Conservation (phyloP, 2,888 invertebrate species). For the Diarsia brunnea region DNA sequence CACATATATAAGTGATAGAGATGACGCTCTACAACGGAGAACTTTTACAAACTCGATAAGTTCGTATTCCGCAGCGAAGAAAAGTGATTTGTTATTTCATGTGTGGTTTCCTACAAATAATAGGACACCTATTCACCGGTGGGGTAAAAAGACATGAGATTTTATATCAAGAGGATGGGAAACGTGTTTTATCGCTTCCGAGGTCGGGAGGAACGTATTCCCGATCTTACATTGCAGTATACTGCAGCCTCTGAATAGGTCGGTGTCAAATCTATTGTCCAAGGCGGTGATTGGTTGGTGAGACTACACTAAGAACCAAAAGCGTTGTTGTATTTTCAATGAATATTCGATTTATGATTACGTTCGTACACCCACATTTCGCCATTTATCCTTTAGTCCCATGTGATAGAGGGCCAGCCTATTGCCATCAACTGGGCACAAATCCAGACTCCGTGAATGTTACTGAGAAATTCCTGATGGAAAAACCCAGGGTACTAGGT, state of each 20-base stretch:
- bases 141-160: conserved; percentile 4
- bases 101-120: conserved; percentile 10
- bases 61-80: background rate
- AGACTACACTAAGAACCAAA: background rate
- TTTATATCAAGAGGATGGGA: conserved; percentile 3
- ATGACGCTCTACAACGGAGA: background rate
- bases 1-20: background rate
- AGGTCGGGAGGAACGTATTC: background rate
- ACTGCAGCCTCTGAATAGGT: background rate
- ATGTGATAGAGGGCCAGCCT: too few relatives aligned
- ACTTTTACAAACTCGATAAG: background rate
- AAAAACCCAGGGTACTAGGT: too few relatives aligned
- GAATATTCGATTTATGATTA: background rate
- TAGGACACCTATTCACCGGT: background rate
- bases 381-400: too few relatives aligned
- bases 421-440: too few relatives aligned
- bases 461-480: too few relatives aligned
- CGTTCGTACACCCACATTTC: too few relatives aligned
- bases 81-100: conserved; percentile 1
- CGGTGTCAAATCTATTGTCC: background rate
- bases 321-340: background rate
- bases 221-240: background rate
- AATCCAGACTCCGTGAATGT: too few relatives aligned
- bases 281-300: background rate
- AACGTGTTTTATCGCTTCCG: conserved; percentile 1